Conservation (phyloP, 2,113 vertebrate genomes). For the Alligator mississippiensis region DNA sequence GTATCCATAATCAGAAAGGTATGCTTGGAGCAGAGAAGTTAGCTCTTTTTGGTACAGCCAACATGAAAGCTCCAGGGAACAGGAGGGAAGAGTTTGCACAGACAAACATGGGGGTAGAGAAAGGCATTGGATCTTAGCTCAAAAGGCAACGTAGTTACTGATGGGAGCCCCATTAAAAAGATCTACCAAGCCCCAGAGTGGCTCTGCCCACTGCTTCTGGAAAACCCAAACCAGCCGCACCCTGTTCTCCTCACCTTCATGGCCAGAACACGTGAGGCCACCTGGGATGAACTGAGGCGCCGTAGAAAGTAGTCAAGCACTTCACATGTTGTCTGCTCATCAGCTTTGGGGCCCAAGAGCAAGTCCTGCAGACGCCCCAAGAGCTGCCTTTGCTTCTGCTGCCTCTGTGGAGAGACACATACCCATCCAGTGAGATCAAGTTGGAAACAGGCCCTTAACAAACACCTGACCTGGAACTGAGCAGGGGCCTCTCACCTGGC, state of each 20-base stretch:
- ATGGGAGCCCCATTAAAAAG: background rate
- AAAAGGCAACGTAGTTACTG: background rate
- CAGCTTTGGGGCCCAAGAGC: constrained; percentile 92
- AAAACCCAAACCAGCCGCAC: background rate
- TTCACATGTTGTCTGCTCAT: constrained; percentile 96
- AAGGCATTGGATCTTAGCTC: background rate
- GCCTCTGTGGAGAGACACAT: constrained; percentile 80
- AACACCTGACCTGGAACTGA: background rate
- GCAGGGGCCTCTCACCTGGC: constrained; percentile 81
- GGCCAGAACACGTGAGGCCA: constrained; percentile 93
- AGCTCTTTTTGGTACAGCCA: no score
- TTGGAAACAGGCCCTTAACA: accelerated
- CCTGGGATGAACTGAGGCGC: constrained; percentile 94
- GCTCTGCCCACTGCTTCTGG: background rate
- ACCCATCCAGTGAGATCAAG: background rate
- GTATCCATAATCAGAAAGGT: background rate
- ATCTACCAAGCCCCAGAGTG: background rate
- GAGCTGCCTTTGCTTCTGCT: constrained; percentile 95
- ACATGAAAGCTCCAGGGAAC: background rate
- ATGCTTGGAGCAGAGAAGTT: background rate
- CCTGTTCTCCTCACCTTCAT: constrained; percentile 88
- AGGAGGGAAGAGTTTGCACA: background rate
- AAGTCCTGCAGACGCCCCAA: constrained; percentile 95
- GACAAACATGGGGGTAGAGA: background rate
- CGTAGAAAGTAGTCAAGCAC: constrained; percentile 98